Percentiles rank a stretch among this genome's conserved stretches.
phyloP scores from a whole-genome alignment of 1,140 invertebrate genomes.

The Nomia melanderi region DNA sequence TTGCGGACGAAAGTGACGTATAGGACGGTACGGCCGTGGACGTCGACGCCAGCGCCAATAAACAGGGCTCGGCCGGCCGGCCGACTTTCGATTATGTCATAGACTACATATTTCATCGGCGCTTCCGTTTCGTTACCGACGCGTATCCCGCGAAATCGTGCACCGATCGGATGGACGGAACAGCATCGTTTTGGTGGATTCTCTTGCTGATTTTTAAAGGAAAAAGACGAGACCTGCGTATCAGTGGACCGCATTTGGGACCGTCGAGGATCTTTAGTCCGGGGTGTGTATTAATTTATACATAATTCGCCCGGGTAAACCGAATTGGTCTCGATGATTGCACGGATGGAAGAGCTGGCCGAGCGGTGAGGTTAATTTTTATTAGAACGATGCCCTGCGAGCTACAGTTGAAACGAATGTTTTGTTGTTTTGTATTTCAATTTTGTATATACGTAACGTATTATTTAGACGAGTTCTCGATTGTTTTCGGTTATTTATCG shows the following conservation, averaged over 20 bases:
- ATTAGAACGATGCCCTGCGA: too few species aligned
- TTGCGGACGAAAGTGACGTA: slow-evolving; percentile 59
- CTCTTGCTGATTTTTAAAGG: too few species aligned
- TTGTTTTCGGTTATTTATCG: too few species aligned
- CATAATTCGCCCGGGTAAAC: too few species aligned
- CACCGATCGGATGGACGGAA: not conserved
- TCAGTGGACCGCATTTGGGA: not conserved
- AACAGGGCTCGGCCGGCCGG: slow-evolving; percentile 40
- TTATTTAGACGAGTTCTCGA: too few species aligned
- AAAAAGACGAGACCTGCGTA: not conserved
- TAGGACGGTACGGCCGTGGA: slow-evolving; percentile 49
- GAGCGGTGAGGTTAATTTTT: too few species aligned
- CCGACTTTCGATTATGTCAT: slow-evolving; percentile 59
- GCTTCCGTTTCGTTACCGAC: not conserved
- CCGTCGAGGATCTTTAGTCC: not conserved
- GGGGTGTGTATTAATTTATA: not conserved
- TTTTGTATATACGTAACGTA: too few species aligned
- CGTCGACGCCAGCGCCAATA: slow-evolving; percentile 57
- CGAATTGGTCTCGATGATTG: not conserved
- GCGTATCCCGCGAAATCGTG: slow-evolving; percentile 13
- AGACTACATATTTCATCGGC: slow-evolving; percentile 53
- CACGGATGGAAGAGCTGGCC: too few species aligned
- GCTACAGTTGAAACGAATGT: too few species aligned
- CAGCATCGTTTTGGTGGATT: too few species aligned
- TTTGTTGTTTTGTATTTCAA: too few species aligned